Evolutionary conservation across 2,797 vertebrate species (phyloP).

Genomic region (Lerista edwardsae): DNA sequence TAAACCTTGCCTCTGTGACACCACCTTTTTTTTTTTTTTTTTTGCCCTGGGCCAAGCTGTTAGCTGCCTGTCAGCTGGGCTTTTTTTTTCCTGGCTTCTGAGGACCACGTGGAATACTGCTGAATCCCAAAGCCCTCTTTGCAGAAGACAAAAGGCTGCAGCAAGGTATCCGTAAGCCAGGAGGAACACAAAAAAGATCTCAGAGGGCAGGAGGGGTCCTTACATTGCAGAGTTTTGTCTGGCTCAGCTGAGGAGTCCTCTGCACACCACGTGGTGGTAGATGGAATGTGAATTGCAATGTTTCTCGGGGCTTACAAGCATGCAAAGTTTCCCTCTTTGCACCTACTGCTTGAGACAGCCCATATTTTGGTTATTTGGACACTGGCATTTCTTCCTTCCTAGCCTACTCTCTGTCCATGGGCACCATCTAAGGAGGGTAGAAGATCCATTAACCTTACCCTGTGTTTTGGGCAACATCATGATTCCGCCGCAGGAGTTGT

Average conservation of each 20-base stretch:
- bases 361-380: background rate
- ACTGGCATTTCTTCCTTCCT: background rate
- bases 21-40: background rate
- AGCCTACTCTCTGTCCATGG: background rate
- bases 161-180: conserved; percentile 10
- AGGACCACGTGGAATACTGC: conserved; percentile 9
- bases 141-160: conserved; percentile 10
- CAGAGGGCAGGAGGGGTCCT: background rate
- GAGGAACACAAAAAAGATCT: background rate
- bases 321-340: background rate
- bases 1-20: conserved; percentile 29
- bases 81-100: background rate
- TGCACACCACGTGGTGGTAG: background rate
- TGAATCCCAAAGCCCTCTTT: background rate
- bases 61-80: background rate
- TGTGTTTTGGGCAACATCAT: background rate
- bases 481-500: background rate
- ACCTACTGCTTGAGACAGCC: background rate
- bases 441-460: background rate
- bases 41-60: background rate
- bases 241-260: background rate
- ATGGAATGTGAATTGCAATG: background rate
- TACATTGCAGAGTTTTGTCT: background rate
- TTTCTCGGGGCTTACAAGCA: background rate
- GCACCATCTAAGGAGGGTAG: background rate